Conservation (phyloP, 2,888 invertebrate species). For the Thumatha senex region DNA sequence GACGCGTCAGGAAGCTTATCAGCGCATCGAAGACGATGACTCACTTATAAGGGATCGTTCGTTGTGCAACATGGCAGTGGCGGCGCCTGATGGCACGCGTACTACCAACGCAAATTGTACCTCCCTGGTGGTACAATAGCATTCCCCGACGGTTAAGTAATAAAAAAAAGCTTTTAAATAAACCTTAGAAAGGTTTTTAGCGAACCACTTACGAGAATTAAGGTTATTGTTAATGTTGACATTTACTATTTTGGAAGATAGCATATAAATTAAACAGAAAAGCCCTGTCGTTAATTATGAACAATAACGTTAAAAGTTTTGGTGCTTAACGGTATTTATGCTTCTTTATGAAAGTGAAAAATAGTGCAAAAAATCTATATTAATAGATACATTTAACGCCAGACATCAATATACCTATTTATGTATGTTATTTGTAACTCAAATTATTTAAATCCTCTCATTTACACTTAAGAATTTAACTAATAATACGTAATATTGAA, state of each 20-base stretch:
- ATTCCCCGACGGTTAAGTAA: slow-evolving; percentile 30
- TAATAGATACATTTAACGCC: too few relatives aligned
- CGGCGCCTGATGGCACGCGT: slow-evolving; percentile 14
- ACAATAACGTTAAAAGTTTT: too few relatives aligned
- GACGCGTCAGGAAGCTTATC: slow-evolving; percentile 36
- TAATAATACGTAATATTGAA: too few relatives aligned
- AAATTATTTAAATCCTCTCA: too few relatives aligned
- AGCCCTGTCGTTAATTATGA: too few relatives aligned
- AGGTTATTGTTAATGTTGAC: background rate
- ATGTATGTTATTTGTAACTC: too few relatives aligned
- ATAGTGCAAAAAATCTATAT: too few relatives aligned
- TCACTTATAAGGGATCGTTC: slow-evolving; percentile 48
- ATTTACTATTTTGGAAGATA: background rate
- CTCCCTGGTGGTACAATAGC: slow-evolving; percentile 27
- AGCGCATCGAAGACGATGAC: slow-evolving; percentile 38
- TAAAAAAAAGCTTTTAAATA: slow-evolving; percentile 28
- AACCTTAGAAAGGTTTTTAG: background rate
- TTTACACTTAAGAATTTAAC: too few relatives aligned
- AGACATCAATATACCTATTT: too few relatives aligned
- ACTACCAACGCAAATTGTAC: slow-evolving; percentile 12
- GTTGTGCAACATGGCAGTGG: slow-evolving; percentile 43
- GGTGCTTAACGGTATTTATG: too few relatives aligned
- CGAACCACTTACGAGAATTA: slow-evolving; percentile 3
- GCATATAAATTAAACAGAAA: too few relatives aligned
- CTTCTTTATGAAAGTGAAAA: too few relatives aligned